phyloP scores from a whole-genome alignment of 1,140 invertebrate species.

The Drosophila takahashii region DNA sequence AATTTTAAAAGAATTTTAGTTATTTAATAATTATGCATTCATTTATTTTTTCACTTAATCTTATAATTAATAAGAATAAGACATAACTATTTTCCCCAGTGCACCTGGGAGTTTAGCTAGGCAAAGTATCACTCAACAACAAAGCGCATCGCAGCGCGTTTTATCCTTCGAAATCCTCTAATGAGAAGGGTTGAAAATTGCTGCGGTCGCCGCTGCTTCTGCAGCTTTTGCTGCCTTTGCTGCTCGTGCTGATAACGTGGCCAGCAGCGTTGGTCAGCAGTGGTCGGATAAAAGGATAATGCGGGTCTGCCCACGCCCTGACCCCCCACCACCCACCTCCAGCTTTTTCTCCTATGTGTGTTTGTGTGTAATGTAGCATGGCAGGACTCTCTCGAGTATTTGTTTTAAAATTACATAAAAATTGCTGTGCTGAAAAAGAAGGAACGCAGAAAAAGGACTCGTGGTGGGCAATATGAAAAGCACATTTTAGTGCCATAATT shows the following conservation, averaged over 20 bases:
- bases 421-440: conserved; percentile 50
- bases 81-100: neutral
- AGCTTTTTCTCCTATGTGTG: neutral
- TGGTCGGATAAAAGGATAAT: conserved; percentile 78
- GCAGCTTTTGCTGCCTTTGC: conserved; percentile 33
- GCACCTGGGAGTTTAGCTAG: conserved; percentile 19
- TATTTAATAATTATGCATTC: no score
- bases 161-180: conserved; percentile 83
- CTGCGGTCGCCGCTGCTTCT: conserved; percentile 68
- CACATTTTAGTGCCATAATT: conserved; percentile 77
- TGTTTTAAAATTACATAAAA: conserved; percentile 82
- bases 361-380: conserved; percentile 68
- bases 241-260: conserved; percentile 65
- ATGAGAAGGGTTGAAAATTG: conserved; percentile 84
- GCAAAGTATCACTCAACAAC: conserved; percentile 77
- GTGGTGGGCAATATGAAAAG: conserved; percentile 56
- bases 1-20: no score
- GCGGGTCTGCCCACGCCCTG: conserved; percentile 51
- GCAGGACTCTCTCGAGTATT: conserved; percentile 47
- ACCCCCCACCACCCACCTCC: neutral
- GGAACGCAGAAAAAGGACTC: conserved; percentile 52
- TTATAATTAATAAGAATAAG: no score
- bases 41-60: no score
- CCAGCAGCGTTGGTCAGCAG: conserved; percentile 69
- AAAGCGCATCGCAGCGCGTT: conserved; percentile 69